Conservation (phyloP, 1,140 invertebrate species). For the Caerostris darwini region DNA sequence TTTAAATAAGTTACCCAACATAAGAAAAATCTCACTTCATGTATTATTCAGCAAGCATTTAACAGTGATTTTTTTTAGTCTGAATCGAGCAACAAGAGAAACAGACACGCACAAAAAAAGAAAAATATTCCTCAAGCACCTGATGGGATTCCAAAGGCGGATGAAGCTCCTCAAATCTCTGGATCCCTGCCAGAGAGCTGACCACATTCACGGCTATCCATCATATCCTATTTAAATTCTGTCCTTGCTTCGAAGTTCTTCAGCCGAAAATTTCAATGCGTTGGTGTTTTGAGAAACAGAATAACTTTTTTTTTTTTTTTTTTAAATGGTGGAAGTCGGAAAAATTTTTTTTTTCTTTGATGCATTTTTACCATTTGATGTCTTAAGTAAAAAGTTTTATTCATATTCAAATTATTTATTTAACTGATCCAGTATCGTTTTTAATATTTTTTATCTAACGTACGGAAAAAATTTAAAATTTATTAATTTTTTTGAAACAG, state of each 20-base stretch:
- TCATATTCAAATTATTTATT: no score
- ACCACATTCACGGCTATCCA: neutral
- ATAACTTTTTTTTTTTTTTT: neutral
- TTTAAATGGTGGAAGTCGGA: no score
- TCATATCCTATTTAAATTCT: neutral
- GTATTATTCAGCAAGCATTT: neutral
- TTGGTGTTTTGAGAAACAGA: neutral
- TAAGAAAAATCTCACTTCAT: neutral
- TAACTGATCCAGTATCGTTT: no score
- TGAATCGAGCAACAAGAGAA: neutral
- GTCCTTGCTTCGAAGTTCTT: neutral
- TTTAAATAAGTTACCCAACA: neutral
- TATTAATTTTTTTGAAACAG: no score
- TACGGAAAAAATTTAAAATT: no score
- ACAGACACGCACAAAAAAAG: neutral
- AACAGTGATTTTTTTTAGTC: neutral
- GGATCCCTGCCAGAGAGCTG: neutral
- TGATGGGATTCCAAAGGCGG: neutral
- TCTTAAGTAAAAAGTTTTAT: no score
- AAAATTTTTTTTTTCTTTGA: no score
- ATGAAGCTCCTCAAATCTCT: conserved; percentile 18
- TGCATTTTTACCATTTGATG: no score
- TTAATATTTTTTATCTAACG: no score
- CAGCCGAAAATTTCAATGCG: neutral
- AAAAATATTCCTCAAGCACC: conserved; percentile 4